phyloP scores from a whole-genome alignment of 2,113 vertebrate species.

The Sylvilagus bachmani region DNA sequence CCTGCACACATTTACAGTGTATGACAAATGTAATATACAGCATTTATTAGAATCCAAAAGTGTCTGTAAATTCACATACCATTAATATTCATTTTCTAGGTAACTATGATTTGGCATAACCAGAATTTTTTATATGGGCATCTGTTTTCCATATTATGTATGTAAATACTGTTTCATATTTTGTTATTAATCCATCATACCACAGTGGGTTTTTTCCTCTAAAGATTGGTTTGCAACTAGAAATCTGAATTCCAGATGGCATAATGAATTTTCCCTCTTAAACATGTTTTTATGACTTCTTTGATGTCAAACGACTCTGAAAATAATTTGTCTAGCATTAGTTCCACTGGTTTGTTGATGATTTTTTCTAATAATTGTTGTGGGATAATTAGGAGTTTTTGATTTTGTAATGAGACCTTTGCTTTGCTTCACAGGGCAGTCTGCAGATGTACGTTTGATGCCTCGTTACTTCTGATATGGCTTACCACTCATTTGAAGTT shows the following conservation, averaged over 20 bases:
- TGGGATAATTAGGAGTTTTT: conserved; percentile 60
- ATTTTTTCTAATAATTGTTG: conserved; percentile 77
- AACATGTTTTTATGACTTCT: conserved; percentile 74
- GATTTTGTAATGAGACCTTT: conserved; percentile 72
- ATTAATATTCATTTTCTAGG: not conserved
- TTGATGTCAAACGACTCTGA: conserved; percentile 80
- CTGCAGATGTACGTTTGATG: conserved; percentile 61
- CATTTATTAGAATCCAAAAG: not conserved
- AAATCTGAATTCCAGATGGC: conserved; percentile 78
- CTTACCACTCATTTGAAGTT: conserved; percentile 57
- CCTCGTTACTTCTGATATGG: conserved; percentile 49
- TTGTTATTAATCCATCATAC: conserved; percentile 27
- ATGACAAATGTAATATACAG: not conserved
- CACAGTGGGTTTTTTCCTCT: not conserved
- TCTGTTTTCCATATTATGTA: not conserved
- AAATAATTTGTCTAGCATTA: conserved; percentile 73
- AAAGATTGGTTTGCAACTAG: conserved; percentile 64
- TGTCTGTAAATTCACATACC: not conserved
- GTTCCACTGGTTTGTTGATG: conserved; percentile 70
- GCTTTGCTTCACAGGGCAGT: conserved; percentile 43
- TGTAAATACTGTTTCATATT: not conserved
- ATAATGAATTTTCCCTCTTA: conserved; percentile 71
- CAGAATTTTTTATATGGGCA: not conserved
- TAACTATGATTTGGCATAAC: not conserved
- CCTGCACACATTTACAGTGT: not conserved